Evolutionary conservation across 2,797 vertebrate species (phyloP), one percentile per base, ranked within the genome.

Genomic region (Mallotus villosus): DNA sequence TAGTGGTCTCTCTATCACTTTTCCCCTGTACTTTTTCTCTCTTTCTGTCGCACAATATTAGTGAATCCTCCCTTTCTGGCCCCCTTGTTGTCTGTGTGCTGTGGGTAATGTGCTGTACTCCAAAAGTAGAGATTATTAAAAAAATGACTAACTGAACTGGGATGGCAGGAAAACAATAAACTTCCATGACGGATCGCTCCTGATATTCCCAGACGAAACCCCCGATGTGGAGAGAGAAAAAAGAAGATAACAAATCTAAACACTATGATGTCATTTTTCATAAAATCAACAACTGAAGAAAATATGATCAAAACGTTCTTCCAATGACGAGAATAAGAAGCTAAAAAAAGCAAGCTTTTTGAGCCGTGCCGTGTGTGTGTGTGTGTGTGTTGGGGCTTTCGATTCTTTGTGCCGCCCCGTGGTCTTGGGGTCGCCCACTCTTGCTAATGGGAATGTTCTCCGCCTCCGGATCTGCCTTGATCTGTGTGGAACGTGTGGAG

Each of bases 21-120:
- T 49, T 59, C 64, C 69, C 53, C 55, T 73, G 70, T 63, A 19
- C 69, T 67, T 57, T 75, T 34, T 83, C 77, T 84, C 84, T 87
- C 74, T 79, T 80, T 78, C 76, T 84, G 82, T 87, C 86, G 89
- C 89, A 90, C 89, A 91, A 89, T 86, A 84, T 88, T 90, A 90
- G 83, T 83, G 80, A 84, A 78, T 51, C 72, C 58, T 70, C 71
- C 66, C 34, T 82, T 77, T 85, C 84, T 87, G 81, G 87, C 85
- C 65, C 81, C 81, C 82, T 85, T 80, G 86, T 92, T 46, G 85
- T 92, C 85, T 83, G 80, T 92, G 91, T 92, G 87, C 89, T 86
- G 90, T 93, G 88, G 88, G 90, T 94, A 91, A 92, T 85, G 91
- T 93, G 91, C 84, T 85, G 92, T 93, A 92, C 90, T 92, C 88